Evolutionary conservation across 1,140 invertebrate species (phyloP).

Genomic region (Streblospio benedicti): DNA sequence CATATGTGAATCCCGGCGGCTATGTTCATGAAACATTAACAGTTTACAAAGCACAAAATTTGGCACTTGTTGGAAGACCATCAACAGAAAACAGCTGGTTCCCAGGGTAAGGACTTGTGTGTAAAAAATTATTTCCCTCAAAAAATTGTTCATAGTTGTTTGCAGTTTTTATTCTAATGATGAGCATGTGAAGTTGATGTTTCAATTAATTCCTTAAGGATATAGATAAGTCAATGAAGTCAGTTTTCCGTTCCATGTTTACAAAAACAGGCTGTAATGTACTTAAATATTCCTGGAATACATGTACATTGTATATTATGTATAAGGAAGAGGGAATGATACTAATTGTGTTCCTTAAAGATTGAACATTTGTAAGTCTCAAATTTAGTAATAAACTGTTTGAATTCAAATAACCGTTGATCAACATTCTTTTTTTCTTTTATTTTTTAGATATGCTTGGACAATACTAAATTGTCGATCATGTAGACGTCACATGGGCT

Average conservation of each 20-base stretch:
- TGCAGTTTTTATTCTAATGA: background rate
- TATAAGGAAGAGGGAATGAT: background rate
- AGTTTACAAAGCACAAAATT: constrained; percentile 55
- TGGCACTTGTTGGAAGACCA: constrained; percentile 52
- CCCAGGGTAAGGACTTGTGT: constrained; percentile 58
- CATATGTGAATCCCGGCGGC: constrained; percentile 72
- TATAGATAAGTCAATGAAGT: background rate
- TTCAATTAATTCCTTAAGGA: background rate
- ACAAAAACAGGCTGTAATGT: background rate
- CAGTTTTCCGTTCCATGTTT: background rate
- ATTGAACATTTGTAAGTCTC: background rate
- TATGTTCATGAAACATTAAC: constrained; percentile 75
- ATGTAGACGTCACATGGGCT: constrained; percentile 66
- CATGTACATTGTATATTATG: background rate
- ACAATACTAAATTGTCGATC: constrained; percentile 60
- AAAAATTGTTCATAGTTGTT: background rate
- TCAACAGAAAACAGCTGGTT: constrained; percentile 74
- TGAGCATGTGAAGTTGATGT: background rate
- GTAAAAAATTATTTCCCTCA: background rate
- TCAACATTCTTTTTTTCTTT: constrained; percentile 9
- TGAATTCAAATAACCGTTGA: background rate
- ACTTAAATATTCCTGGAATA: background rate
- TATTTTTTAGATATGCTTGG: constrained; percentile 63
- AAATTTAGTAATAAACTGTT: background rate
- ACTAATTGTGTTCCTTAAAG: background rate